Evolutionary conservation across 2,797 vertebrate species (phyloP), one percentile per base, ranked within the genome.

Genomic region (Dipus sagitta): DNA sequence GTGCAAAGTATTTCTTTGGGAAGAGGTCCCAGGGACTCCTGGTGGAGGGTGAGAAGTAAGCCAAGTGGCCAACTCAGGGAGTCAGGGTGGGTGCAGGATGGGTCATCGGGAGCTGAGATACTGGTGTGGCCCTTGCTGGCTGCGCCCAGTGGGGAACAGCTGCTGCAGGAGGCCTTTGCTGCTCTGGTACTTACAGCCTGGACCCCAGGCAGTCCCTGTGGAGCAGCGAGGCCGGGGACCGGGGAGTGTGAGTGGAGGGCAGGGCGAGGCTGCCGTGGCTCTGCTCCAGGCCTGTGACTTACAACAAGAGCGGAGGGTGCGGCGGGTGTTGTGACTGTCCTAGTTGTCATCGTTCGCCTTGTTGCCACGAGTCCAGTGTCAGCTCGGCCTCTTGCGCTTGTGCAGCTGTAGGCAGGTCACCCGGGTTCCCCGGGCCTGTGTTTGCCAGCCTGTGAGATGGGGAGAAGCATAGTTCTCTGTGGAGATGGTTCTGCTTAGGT

Each of bases 351-450:
- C 28, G 8, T 68, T 8, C 28, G 32, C 30, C 8, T 70, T 0
- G 0, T 21, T 17, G 6, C 47, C 38, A 28, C 60, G 21, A 26
- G 52, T 26, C 30, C 60, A 15, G 12, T 9, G 34, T 71, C 64
- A 72, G 34, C 88, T 58, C 64, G 15, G 20, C 62, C 20, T 86
- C 42, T 24, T 28, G 13, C 12, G 20, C n/a, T 6, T 21, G 12
- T 70, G 52, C 11, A 17, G 7, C 26, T 71, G 32, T 15, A 42
- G 32, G 77, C 67, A 21, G 76, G 70, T 60, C 60, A 7, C 60
- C 81, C 30, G 58, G 47, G 76, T 52, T 93, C 68, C 72, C n/a
- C 32, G 84, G 90, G 76, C 91, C 87, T 92, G 24, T 2, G 58
- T 52, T 26, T 62, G 86, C 28, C 38, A 52, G 14, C 65, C 76